Base-by-base conservation (phyloP, 2,888 invertebrate species). In the Notodonta ziczac region DNA sequence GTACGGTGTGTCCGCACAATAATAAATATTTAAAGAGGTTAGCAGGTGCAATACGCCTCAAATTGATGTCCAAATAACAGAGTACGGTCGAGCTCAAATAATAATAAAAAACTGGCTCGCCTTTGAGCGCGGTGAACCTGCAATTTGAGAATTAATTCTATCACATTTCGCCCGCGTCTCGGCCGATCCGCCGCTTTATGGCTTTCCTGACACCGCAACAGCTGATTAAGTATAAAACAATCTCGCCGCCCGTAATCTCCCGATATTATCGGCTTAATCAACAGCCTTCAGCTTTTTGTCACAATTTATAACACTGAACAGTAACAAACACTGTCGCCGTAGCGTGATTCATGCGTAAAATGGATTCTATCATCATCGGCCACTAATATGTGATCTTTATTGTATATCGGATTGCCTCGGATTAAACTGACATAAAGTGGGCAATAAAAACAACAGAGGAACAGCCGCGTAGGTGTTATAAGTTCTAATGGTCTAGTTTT, bases 131-230 rank as follows among this genome's bases (percentile, higher is more conserved):
- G 78, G 80, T 76, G 73, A 87, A 83, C 87, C 86, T 77, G 84
- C 85, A 89, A 90, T 90, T 90, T 90, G 83, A 81, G 85, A 86
- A 90, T 91, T 89, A 89, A 89, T 91, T 90, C 86, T 86, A 88
- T 87, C 88, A 84, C 84, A 87, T 87, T 88, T 88, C 74, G 82
- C 82, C 76, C 78, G 82, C 81, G 78, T 83, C 81, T 77, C 77
- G 78, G 75, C 78, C 82, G 79, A 82, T 83, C 78, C 82, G 76
- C 80, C 81, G 80, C 72, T 82, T 86, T 86, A 86, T 85, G 71
- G 83, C 80, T 75, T 78, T 73, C 77, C 85, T 83, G 85, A 87
- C 87, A 88, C 88, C 85, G 74, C 84, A 82, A 82, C 82, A 85
- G 84, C 85, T 88, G 86, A 89, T 88, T 87, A 87, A 81, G 82